Evolutionary conservation across 1,140 invertebrate genomes (phyloP).

Genomic region (Elymnias hypermnestra): DNA sequence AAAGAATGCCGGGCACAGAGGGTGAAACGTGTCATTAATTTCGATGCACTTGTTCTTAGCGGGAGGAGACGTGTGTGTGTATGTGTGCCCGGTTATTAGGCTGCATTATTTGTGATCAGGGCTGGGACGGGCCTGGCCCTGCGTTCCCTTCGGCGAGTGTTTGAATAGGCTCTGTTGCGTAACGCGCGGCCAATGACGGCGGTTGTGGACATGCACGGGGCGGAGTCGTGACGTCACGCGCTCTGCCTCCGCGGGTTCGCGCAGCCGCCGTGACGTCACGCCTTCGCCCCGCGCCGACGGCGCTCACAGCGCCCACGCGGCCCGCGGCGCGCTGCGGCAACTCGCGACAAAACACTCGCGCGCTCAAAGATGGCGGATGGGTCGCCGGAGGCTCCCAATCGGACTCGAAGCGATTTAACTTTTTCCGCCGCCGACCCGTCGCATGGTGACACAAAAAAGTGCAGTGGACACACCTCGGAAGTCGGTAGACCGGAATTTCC

Average conservation of each 20-base stretch:
- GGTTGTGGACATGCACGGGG: conserved; percentile 65
- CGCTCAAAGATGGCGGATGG: conserved; percentile 76
- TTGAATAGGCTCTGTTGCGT: conserved; percentile 70
- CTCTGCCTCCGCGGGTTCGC: conserved; percentile 55
- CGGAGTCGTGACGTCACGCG: conserved; percentile 69
- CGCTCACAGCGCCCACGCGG: conserved; percentile 58
- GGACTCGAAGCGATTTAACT: conserved; percentile 65
- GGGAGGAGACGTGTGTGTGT: conserved; percentile 25
- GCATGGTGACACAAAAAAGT: conserved; percentile 73
- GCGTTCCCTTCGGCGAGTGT: conserved; percentile 62
- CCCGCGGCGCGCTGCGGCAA: conserved; percentile 48
- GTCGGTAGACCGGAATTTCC: conserved; percentile 60
- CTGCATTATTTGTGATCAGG: conserved; percentile 65
- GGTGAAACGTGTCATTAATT: conserved; percentile 61
- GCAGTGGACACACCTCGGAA: conserved; percentile 54
- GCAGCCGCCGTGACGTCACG: conserved; percentile 70
- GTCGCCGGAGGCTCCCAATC: conserved; percentile 53
- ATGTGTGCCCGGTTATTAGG: conserved; percentile 53
- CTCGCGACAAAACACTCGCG: conserved; percentile 71
- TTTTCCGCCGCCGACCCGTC: conserved; percentile 60
- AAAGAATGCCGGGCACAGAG: conserved; percentile 28
- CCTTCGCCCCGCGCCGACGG: conserved; percentile 45
- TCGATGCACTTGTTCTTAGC: conserved; percentile 54
- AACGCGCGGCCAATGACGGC: conserved; percentile 71
- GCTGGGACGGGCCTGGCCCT: conserved; percentile 61